Conservation (phyloP, 35 echinoderm and acorn worm species). For the Stichopus chloronotus region DNA sequence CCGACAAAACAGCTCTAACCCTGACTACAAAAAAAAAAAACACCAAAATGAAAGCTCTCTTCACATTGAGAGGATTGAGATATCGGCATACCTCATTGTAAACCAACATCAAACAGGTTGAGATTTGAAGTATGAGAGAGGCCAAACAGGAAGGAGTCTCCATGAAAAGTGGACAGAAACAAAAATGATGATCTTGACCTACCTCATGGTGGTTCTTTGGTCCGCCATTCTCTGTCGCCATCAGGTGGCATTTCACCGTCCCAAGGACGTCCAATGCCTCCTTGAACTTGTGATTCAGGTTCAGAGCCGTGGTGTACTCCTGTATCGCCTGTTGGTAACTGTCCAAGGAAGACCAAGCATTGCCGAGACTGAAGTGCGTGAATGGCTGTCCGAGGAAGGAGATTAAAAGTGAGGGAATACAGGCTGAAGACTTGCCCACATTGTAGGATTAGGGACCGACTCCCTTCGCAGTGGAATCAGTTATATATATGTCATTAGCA, state of each 20-base stretch:
- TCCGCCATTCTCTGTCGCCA: slow-evolving; percentile 41
- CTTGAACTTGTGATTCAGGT: slow-evolving; percentile 57
- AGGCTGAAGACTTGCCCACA: not conserved
- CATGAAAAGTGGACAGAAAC: not conserved
- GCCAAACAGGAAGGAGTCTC: too few species aligned
- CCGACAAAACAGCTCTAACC: too few species aligned
- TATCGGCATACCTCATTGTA: too few species aligned
- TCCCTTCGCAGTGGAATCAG: not conserved
- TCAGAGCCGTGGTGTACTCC: slow-evolving; percentile 67
- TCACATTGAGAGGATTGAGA: too few species aligned
- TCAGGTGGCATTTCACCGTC: slow-evolving; percentile 66
- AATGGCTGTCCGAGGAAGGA: slow-evolving; percentile 60
- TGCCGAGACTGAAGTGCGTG: slow-evolving; percentile 72
- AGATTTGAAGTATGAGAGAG: not conserved
- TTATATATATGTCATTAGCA: not conserved
- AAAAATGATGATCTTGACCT: not conserved
- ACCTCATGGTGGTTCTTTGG: slow-evolving; percentile 5
- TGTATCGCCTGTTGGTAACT: slow-evolving; percentile 62
- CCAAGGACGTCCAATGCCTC: slow-evolving; percentile 46
- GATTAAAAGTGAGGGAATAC: not conserved
- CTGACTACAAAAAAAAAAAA: too few species aligned
- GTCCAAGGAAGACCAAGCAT: slow-evolving; percentile 53
- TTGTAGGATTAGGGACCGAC: too few species aligned
- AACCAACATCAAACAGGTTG: not conserved
- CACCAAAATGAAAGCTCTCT: too few species aligned